phyloP scores from a whole-genome alignment of 2,113 vertebrate genomes.

The Trochalopteron elliotii region DNA sequence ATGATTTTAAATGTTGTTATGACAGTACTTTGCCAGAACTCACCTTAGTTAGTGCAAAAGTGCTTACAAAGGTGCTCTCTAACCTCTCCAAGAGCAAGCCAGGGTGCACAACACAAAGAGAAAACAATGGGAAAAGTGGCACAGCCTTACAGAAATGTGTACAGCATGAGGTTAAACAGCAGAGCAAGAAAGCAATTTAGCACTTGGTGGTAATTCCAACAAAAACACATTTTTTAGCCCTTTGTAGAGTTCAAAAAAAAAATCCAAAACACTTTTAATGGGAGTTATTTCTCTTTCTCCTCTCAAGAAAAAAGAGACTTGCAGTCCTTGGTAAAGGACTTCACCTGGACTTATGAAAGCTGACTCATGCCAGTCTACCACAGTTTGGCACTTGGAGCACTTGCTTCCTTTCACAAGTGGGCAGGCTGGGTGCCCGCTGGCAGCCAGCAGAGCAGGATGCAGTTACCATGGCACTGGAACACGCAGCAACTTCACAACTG shows the following conservation, averaged over 20 bases:
- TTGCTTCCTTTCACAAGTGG: background rate
- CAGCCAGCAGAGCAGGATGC: background rate
- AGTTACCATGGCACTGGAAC: slow-evolving; percentile 47
- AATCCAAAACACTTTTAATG: background rate
- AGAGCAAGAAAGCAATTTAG: background rate
- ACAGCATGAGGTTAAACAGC: background rate
- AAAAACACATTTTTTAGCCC: background rate
- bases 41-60: background rate
- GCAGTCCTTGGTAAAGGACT: background rate
- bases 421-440: background rate
- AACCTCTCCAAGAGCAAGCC: background rate
- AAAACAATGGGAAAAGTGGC: background rate
- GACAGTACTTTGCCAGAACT: background rate
- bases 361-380: background rate
- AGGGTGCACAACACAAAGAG: background rate
- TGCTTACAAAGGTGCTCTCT: background rate
- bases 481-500: background rate
- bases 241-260: background rate
- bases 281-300: background rate
- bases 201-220: background rate
- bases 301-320: background rate
- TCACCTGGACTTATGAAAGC: background rate
- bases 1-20: background rate
- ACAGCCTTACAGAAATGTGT: background rate
- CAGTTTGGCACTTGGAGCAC: background rate